Percentiles rank a stretch among this genome's conserved stretches.
phyloP scores from a whole-genome alignment of 2,888 invertebrate genomes.

The Aspidiotus destructor region DNA sequence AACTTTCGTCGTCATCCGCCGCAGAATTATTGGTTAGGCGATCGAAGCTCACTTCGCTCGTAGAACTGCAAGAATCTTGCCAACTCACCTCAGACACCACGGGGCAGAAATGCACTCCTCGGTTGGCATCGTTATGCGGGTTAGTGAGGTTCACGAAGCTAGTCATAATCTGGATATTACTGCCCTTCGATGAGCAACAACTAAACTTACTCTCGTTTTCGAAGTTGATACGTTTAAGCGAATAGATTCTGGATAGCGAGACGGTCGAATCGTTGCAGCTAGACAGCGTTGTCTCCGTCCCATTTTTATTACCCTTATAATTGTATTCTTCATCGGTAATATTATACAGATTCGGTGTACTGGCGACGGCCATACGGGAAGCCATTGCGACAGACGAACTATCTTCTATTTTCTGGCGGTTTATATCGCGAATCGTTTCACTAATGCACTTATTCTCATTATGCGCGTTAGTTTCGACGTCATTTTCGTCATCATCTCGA shows the following conservation, averaged over 20 bases:
- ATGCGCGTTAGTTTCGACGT: conserved; percentile 29
- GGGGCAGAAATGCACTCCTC: conserved; percentile 68
- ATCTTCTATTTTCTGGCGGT: background rate
- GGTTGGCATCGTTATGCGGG: conserved; percentile 41
- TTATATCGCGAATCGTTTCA: background rate
- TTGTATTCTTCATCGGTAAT: conserved; percentile 33
- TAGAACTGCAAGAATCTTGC: conserved; percentile 52
- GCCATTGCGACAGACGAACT: conserved; percentile 34
- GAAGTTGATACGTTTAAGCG: conserved; percentile 37
- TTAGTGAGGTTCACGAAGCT: conserved; percentile 39
- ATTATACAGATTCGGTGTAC: conserved; percentile 52
- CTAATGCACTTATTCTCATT: conserved; percentile 3
- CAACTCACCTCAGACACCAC: conserved; percentile 71
- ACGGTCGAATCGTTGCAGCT: conserved; percentile 35
- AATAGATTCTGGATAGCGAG: conserved; percentile 36
- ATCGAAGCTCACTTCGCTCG: conserved; percentile 16
- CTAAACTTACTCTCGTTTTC: conserved; percentile 37
- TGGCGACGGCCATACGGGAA: conserved; percentile 41
- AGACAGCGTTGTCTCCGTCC: background rate
- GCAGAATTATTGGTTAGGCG: background rate
- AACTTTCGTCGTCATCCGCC: conserved; percentile 29
- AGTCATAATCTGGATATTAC: conserved; percentile 39
- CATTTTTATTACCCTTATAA: conserved; percentile 20
- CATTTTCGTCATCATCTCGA: conserved; percentile 33
- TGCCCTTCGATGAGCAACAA: conserved; percentile 37